phyloP scores from a whole-genome alignment of 2,888 invertebrate genomes.

The Gisinianus flammeolus region DNA sequence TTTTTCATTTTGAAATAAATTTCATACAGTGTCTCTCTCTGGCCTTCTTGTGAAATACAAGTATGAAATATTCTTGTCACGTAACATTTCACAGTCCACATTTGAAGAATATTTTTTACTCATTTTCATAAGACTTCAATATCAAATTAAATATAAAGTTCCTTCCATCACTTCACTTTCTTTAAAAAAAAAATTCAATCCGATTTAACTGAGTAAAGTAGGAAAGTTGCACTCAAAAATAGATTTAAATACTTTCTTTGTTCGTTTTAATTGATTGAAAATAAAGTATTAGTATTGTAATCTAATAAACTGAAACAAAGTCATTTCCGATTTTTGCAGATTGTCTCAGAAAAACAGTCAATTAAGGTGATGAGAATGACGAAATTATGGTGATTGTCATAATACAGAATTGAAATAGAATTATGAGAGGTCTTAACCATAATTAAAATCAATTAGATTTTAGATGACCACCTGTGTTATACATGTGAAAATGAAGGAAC shows the following conservation, averaged over 20 bases:
- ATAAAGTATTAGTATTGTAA: not conserved
- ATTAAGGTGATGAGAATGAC: constrained; percentile 9
- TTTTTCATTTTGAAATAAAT: too few relatives aligned
- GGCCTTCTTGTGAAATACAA: not conserved
- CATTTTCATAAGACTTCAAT: not conserved
- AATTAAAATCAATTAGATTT: not conserved
- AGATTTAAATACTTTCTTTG: not conserved
- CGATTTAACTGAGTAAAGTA: not conserved
- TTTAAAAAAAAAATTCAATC: not conserved
- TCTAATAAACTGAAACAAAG: constrained; percentile 22
- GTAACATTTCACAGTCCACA: not conserved
- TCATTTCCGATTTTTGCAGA: constrained; percentile 46
- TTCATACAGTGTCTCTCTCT: not conserved
- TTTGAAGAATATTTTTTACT: not conserved
- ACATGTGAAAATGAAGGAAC: constrained; percentile 1
- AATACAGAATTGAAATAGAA: constrained; percentile 5
- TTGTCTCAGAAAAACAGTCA: constrained; percentile 30
- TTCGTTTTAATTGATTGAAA: not conserved
- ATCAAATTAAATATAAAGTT: not conserved
- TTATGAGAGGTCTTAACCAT: constrained; percentile 7
- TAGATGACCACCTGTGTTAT: not conserved
- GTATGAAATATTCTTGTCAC: not conserved
- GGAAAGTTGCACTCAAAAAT: not conserved
- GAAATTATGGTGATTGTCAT: constrained; percentile 4
- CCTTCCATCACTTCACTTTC: not conserved